These are phyloP conservation scores for Sinella curviseta DNA, from an alignment of 1,140 invertebrate genomes.

Conservation along the genomic window DNA sequence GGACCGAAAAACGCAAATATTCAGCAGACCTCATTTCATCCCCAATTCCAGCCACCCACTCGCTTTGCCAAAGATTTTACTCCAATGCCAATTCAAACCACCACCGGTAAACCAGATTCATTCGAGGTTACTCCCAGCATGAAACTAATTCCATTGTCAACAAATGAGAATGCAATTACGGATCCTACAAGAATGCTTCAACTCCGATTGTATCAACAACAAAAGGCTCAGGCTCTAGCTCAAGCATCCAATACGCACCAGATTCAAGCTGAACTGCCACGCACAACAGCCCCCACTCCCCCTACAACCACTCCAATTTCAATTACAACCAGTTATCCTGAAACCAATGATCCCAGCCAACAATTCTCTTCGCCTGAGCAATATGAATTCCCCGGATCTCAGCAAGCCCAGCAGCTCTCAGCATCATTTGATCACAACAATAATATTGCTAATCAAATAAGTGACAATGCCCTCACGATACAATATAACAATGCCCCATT, in stretches of 20 bases:
- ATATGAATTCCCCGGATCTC: neutral
- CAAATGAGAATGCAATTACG: slow-evolving; percentile 39
- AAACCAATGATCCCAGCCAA: neutral
- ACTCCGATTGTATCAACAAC: slow-evolving; percentile 54
- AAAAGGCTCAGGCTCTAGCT: slow-evolving; percentile 41
- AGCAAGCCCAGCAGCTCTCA: slow-evolving; percentile 51
- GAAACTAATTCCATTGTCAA: slow-evolving; percentile 15
- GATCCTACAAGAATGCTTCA: slow-evolving; percentile 50
- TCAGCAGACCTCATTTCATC: slow-evolving; percentile 19
- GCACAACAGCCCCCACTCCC: neutral
- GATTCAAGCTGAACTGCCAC: neutral
- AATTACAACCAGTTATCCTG: slow-evolving; percentile 20
- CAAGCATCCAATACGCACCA: neutral
- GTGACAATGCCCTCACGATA: slow-evolving; percentile 39
- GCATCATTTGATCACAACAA: slow-evolving; percentile 49
- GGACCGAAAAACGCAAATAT: neutral
- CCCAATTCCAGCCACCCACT: slow-evolving; percentile 21
- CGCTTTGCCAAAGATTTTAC: slow-evolving; percentile 24
- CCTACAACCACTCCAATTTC: slow-evolving; percentile 24
- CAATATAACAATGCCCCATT: slow-evolving; percentile 48
- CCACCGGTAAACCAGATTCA: neutral
- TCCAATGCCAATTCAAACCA: neutral
- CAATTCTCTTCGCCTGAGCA: neutral
- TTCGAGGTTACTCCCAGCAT: slow-evolving; percentile 20
- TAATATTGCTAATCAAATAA: slow-evolving; percentile 47